Evolutionary conservation across 2,797 vertebrate genomes (phyloP).

Genomic region (Ptychobarbus kaznakovi): DNA sequence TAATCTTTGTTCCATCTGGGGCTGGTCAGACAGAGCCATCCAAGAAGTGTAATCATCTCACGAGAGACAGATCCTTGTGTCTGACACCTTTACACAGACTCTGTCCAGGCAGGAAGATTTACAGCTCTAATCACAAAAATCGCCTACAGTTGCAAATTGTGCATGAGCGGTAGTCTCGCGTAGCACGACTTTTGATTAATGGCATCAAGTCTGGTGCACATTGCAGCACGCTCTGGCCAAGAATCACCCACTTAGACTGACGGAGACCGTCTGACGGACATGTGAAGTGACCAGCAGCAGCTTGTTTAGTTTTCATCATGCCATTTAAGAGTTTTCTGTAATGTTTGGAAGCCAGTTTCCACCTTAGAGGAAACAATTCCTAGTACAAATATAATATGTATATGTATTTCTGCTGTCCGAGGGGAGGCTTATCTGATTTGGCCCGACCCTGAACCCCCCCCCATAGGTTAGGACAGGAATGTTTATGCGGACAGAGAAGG

Average conservation of each 20-base stretch:
- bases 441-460: too few species aligned
- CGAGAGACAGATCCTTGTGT: constrained; percentile 56
- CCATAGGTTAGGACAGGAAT: too few species aligned
- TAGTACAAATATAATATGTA: too few species aligned
- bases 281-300: constrained; percentile 2
- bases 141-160: constrained; percentile 78
- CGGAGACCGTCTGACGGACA: constrained; percentile 11
- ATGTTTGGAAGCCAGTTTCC: background rate
- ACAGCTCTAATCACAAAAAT: constrained; percentile 81
- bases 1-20: constrained; percentile 73
- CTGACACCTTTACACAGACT: constrained; percentile 43
- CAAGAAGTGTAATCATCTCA: constrained; percentile 41
- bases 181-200: constrained; percentile 71
- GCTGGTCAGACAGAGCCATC: constrained; percentile 53
- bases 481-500: too few species aligned
- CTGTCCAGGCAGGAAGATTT: constrained; percentile 72
- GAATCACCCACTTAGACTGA: background rate
- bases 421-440: too few species aligned
- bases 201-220: constrained; percentile 62
- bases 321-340: background rate
- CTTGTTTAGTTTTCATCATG: background rate
- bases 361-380: background rate
- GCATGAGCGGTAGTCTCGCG: constrained; percentile 72
- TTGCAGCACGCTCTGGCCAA: background rate
- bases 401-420: too few species aligned